Percentiles rank a stretch among this genome's conserved stretches.
These are phyloP conservation scores for Phrixothrix hirtus DNA, from an alignment of 2,888 invertebrate genomes.

Conservation along the genomic window DNA sequence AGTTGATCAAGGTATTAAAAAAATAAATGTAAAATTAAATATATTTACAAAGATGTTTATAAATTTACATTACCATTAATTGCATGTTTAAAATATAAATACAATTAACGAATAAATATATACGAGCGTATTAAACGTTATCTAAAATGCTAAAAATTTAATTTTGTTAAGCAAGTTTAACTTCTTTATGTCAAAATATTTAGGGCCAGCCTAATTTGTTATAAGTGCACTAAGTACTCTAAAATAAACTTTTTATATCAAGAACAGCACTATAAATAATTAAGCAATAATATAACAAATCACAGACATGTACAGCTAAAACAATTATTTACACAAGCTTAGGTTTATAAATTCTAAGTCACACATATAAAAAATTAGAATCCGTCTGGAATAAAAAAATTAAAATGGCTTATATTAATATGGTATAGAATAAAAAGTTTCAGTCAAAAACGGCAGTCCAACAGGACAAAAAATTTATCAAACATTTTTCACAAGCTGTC, in stretches of 20 bases:
- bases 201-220: slow-evolving; percentile 21
- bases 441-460: slow-evolving; percentile 54
- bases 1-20: too few relatives aligned
- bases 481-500: slow-evolving; percentile 46
- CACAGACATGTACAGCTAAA: slow-evolving; percentile 37
- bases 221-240: not conserved
- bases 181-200: slow-evolving; percentile 14
- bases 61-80: too few relatives aligned
- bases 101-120: not conserved
- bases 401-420: not conserved
- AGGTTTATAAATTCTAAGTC: not conserved
- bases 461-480: slow-evolving; percentile 51
- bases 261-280: slow-evolving; percentile 35
- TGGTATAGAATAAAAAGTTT: slow-evolving; percentile 18
- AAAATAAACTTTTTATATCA: slow-evolving; percentile 36
- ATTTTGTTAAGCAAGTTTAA: slow-evolving; percentile 3
- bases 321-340: not conserved
- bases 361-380: slow-evolving; percentile 3
- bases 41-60: too few relatives aligned
- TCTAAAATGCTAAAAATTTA: not conserved
- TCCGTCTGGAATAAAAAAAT: not conserved
- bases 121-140: not conserved
- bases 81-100: too few relatives aligned
- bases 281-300: slow-evolving; percentile 40
- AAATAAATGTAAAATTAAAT: too few relatives aligned